Conservation (phyloP, 2,888 invertebrate species). For the Pammene aurita region DNA sequence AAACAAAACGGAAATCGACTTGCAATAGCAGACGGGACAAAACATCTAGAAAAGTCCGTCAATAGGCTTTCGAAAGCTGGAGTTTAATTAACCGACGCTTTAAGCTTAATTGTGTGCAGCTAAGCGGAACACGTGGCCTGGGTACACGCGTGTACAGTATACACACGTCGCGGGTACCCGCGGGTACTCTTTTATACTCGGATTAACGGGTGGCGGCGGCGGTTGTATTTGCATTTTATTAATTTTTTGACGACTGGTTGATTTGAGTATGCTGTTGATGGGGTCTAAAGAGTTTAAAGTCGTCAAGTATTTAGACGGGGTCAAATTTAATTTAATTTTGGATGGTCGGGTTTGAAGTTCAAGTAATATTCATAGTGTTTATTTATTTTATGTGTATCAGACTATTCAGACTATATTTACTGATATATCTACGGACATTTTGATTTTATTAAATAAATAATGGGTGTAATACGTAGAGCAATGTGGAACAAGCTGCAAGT, state of each 20-base stretch:
- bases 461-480: not conserved
- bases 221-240: slow-evolving; percentile 42
- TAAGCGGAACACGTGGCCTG: slow-evolving; percentile 78
- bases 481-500: not conserved
- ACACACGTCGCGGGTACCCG: slow-evolving; percentile 40
- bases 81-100: slow-evolving; percentile 81
- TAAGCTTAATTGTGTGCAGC: slow-evolving; percentile 81
- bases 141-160: slow-evolving; percentile 54
- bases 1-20: slow-evolving; percentile 56
- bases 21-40: slow-evolving; percentile 52
- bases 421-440: too few relatives aligned
- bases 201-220: slow-evolving; percentile 36
- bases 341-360: not conserved
- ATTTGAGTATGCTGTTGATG: slow-evolving; percentile 19
- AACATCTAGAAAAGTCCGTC: slow-evolving; percentile 55
- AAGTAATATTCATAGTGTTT: too few relatives aligned
- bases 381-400: too few relatives aligned
- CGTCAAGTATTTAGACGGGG: not conserved
- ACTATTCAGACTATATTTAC: too few relatives aligned
- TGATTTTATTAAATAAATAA: too few relatives aligned
- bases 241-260: slow-evolving; percentile 36
- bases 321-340: not conserved
- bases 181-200: slow-evolving; percentile 36
- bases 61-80: slow-evolving; percentile 74
- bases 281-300: slow-evolving; percentile 14